Percentiles rank a stretch among this genome's conserved stretches.
These are phyloP conservation scores for Chloromyia formosa DNA, from an alignment of 2,888 invertebrate genomes.

Conservation along the genomic window DNA sequence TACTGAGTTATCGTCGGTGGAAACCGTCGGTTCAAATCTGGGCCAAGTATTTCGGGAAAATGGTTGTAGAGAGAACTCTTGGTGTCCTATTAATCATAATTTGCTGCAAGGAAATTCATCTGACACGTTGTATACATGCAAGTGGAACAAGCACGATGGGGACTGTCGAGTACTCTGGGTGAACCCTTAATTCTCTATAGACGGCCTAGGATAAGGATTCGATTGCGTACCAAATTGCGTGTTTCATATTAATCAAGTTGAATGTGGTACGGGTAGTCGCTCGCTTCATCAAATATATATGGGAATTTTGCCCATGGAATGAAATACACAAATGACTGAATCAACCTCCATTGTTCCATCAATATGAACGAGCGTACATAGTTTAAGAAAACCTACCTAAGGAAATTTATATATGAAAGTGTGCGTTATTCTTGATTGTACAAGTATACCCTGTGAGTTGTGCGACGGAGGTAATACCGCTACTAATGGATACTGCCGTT, in stretches of 20 bases:
- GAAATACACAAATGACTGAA: constrained; percentile 14
- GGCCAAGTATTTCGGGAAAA: constrained; percentile 22
- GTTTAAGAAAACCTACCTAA: not conserved
- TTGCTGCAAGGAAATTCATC: constrained; percentile 37
- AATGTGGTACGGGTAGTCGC: not conserved
- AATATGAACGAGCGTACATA: not conserved
- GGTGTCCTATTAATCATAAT: constrained; percentile 38
- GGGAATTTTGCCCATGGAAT: not conserved
- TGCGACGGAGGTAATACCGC: constrained; percentile 8
- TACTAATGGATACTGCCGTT: constrained; percentile 36
- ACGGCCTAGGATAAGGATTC: constrained; percentile 27
- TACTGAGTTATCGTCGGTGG: not conserved
- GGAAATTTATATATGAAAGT: not conserved
- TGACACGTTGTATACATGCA: constrained; percentile 35
- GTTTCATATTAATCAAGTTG: constrained; percentile 24
- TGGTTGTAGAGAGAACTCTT: not conserved
- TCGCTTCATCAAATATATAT: constrained; percentile 16
- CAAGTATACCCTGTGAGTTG: not conserved
- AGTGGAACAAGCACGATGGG: not conserved
- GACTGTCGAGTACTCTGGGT: not conserved
- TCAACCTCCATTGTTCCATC: not conserved
- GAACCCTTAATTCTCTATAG: not conserved
- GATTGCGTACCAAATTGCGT: constrained; percentile 33
- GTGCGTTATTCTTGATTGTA: not conserved
- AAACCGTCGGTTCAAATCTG: not conserved